A percentile compares a stretch with the other conserved stretches of the same genome.
Evolutionary conservation across 2,113 vertebrate species (phyloP).

Genomic region (Entosphenus tridentatus): DNA sequence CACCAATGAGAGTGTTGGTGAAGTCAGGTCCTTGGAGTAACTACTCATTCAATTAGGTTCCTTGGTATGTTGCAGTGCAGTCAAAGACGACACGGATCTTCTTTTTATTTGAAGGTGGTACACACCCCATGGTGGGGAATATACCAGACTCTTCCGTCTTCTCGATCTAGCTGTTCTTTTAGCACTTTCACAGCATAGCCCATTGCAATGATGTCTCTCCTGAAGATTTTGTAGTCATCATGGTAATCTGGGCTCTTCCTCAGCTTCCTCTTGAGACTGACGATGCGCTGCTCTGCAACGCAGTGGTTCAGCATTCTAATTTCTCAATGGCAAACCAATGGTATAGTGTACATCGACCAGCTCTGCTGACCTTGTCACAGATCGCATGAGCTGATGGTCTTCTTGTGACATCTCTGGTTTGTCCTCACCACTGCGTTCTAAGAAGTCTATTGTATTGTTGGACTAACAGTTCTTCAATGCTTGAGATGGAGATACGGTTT

Average conservation of each 20-base stretch:
- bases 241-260: no score
- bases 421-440: background rate
- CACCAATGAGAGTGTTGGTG: background rate
- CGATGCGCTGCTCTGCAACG: no score
- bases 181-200: slow-evolving; percentile 6
- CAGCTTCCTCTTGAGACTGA: no score
- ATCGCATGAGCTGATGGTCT: background rate
- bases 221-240: background rate
- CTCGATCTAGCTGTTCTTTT: background rate
- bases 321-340: no score
- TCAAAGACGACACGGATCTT: slow-evolving; percentile 10
- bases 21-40: slow-evolving; percentile 8
- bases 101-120: slow-evolving; percentile 9
- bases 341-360: no score
- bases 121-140: slow-evolving; percentile 10
- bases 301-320: no score
- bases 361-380: no score
- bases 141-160: slow-evolving; percentile 10
- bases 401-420: background rate
- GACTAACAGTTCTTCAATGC: no score
- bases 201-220: background rate
- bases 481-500: no score
- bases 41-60: slow-evolving; percentile 9
- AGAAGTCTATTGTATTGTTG: no score
- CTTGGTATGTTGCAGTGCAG: slow-evolving; percentile 8